Conservation (phyloP, 2,797 vertebrate species). For the Melopsittacus undulatus region DNA sequence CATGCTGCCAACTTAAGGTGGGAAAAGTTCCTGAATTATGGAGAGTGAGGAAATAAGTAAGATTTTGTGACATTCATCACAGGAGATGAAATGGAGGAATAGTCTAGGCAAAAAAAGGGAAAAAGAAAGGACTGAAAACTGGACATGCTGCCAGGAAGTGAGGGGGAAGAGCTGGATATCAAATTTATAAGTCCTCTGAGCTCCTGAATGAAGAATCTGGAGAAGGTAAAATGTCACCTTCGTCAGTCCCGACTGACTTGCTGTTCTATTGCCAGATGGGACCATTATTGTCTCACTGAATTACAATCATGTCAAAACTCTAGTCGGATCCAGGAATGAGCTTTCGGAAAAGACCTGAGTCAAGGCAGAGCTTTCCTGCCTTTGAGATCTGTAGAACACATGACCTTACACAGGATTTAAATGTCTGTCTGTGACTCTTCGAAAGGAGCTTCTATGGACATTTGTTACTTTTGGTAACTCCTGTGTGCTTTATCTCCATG, state of each 20-base stretch:
- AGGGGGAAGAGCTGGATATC: conserved; percentile 34
- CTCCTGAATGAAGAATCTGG: conserved; percentile 35
- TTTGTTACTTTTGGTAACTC: not conserved
- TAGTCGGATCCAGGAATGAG: conserved; percentile 34
- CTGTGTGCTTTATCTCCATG: not conserved
- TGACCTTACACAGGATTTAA: not conserved
- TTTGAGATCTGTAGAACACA: not conserved
- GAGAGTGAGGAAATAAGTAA: not conserved
- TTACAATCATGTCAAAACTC: conserved; percentile 55
- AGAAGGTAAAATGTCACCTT: conserved; percentile 61
- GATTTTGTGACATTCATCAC: not conserved
- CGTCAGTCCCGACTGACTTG: conserved; percentile 55
- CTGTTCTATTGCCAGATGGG: conserved; percentile 54
- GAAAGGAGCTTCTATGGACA: not conserved
- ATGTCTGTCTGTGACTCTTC: not conserved
- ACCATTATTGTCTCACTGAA: conserved; percentile 48
- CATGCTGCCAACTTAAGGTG: not conserved
- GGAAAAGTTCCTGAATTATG: not conserved
- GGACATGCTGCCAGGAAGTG: not conserved
- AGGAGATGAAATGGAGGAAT: not conserved
- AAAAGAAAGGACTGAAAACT: not conserved
- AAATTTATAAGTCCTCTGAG: conserved; percentile 56
- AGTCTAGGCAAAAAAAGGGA: not conserved
- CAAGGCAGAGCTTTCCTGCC: conserved; percentile 23
- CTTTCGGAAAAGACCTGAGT: conserved; percentile 42